Evolutionary conservation across 2,113 vertebrate genomes (phyloP), one percentile per base, ranked within the genome.

Genomic region (Tyrannus savana): DNA sequence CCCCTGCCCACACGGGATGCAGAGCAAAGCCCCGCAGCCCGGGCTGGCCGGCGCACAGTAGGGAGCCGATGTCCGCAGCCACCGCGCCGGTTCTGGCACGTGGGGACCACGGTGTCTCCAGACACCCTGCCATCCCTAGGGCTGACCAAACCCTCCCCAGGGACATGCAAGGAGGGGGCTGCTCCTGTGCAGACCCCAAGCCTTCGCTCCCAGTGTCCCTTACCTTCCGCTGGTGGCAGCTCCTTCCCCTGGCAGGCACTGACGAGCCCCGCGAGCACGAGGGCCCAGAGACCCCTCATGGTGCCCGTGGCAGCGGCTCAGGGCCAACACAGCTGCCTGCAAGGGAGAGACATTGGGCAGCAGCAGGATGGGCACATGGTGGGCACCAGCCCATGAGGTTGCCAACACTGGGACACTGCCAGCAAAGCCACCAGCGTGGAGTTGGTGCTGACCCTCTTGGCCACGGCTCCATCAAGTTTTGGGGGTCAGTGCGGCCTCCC

Each of bases 281-380:
- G 86, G 69, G 91, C 81, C 96, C 97, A 97, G 52, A 95, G 74
- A n/a, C 50, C 88, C 95, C 89, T 95, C 98, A 98, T 98, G 87
- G 69, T 95, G 95, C 73, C 87, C 27, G 1, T 0, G 18, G 74
- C 58, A 23, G 87, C 10, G 1, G 49, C 50, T 49, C 6, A 1
- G 87, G 50, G 55, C 24, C 59, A 3, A 9, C 19, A 6, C 1
- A 0, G 90, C 42, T 44, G 56, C 76, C 95, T 95, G 81, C 18
- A 71, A 62, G 30, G 24, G 76, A 90, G 17, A 93, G n/a, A 87
- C 10, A 12, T 7, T 0, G 1, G 84, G 81, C 73, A 81, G 42
- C 58, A 33, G 68, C 0, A 0, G 16, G 12, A 9, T 3, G 3
- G 71, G 80, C 59, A 68, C 17, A 0, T 4, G 55, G 56, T 16